Percentiles rank a stretch among this genome's conserved stretches.
Evolutionary conservation across 2,797 vertebrate species (phyloP).

Genomic region (Manis pentadactyla): DNA sequence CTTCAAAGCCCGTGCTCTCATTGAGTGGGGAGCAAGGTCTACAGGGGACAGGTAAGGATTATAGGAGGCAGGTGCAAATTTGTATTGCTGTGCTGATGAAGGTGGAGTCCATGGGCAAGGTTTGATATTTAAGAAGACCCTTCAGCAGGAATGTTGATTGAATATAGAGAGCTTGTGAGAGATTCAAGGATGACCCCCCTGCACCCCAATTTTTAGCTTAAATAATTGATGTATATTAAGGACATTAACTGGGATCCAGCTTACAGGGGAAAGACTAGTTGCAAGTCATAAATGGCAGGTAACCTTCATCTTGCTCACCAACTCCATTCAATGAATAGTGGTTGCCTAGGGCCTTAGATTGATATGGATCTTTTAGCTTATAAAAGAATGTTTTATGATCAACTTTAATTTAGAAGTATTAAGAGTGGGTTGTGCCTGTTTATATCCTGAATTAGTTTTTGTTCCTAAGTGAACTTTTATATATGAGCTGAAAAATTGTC

Average conservation of each 20-base stretch:
- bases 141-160: background rate
- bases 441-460: background rate
- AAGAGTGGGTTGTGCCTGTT: background rate
- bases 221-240: background rate
- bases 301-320: background rate
- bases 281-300: background rate
- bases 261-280: background rate
- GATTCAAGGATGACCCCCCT: background rate
- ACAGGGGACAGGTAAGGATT: too few species aligned
- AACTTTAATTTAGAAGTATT: background rate
- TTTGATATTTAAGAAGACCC: background rate
- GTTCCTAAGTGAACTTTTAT: background rate
- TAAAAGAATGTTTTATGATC: background rate
- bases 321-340: background rate
- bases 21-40: background rate
- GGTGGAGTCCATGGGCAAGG: too few species aligned
- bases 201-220: background rate
- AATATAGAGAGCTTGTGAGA: background rate
- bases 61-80: background rate
- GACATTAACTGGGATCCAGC: background rate
- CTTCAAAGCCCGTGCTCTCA: background rate
- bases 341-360: background rate
- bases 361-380: background rate
- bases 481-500: background rate
- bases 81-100: background rate